Evolutionary conservation across 2,113 vertebrate species (phyloP).

Genomic region (Pachycephala philippinensis): DNA sequence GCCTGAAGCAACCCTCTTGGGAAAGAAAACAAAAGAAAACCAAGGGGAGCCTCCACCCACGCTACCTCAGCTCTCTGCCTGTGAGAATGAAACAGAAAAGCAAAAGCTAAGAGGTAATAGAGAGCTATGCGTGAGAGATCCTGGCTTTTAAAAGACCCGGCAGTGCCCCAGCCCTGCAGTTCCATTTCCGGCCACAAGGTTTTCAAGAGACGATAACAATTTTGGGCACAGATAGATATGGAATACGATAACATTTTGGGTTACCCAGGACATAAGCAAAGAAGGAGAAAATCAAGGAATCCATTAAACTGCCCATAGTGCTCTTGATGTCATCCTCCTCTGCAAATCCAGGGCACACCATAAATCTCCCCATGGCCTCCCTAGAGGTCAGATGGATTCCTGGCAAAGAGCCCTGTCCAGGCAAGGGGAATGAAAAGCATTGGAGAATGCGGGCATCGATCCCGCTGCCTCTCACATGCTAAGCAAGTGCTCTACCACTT

Average conservation of each 20-base stretch:
- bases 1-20: neutral
- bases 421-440: neutral
- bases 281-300: neutral
- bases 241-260: accelerated
- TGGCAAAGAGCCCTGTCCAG: neutral
- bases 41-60: neutral
- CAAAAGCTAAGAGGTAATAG: neutral
- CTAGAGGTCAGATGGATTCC: neutral
- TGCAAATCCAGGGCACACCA: neutral
- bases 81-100: accelerated
- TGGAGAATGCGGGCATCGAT: neutral
- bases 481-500: neutral
- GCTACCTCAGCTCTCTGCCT: neutral
- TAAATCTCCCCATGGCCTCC: neutral
- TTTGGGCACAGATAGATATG: too few species aligned
- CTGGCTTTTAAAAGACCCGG: neutral
- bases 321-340: neutral
- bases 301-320: neutral
- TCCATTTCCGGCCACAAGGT: neutral
- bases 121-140: neutral
- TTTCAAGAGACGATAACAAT: neutral
- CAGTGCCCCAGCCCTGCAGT: neutral
- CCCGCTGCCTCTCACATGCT: constrained; percentile 32
- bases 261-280: neutral
- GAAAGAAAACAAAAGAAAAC: neutral